These are phyloP conservation scores for Stegastes partitus DNA, from an alignment of 2,113 vertebrate species.

Conservation along the genomic window DNA sequence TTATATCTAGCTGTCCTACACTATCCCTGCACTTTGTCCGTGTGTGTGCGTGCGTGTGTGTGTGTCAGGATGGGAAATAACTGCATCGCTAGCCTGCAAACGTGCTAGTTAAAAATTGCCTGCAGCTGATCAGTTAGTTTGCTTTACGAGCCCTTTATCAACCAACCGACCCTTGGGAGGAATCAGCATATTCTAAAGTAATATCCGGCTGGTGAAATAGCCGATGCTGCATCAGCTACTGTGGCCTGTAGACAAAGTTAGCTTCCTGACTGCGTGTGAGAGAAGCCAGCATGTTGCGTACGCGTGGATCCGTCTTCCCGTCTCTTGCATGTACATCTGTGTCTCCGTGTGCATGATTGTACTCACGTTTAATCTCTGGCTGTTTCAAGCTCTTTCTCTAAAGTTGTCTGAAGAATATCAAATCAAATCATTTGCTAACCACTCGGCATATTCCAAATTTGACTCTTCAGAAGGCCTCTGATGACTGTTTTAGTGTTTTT, in stretches of 20 bases:
- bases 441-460: neutral
- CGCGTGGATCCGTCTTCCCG: constrained; percentile 36
- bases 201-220: neutral
- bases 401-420: constrained; percentile 19
- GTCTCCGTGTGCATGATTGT: constrained; percentile 71
- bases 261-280: constrained; percentile 16
- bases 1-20: constrained; percentile 52
- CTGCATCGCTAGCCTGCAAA: constrained; percentile 5
- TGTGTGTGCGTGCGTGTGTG: constrained; percentile 10
- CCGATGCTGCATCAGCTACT: neutral
- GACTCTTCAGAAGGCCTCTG: constrained; percentile 44
- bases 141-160: neutral
- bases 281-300: constrained; percentile 13
- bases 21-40: constrained; percentile 54
- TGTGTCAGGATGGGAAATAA: constrained; percentile 9
- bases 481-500: constrained; percentile 63
- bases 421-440: constrained; percentile 12
- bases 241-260: neutral
- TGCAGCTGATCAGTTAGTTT: constrained; percentile 8
- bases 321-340: constrained; percentile 61
- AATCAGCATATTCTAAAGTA: neutral
- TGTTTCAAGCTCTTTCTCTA: neutral
- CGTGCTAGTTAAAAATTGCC: neutral
- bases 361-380: constrained; percentile 35
- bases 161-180: constrained; percentile 1